These are phyloP conservation scores for Entomobrya proxima DNA, from an alignment of 2,888 invertebrate genomes.

Conservation along the genomic window DNA sequence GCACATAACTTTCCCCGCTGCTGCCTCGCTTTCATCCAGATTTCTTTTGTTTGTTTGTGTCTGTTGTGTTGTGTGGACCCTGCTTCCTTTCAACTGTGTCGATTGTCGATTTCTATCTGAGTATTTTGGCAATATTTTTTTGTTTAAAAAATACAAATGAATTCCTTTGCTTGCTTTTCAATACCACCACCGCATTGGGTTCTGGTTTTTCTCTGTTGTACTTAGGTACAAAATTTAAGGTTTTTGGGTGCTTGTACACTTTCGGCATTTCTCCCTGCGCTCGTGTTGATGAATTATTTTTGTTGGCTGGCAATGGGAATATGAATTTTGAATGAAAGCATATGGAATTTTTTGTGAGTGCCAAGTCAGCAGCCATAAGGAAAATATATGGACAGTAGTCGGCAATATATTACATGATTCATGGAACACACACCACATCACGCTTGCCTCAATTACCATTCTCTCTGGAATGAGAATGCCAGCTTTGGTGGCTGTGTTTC, in stretches of 20 bases:
- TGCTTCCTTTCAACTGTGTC: too few relatives aligned
- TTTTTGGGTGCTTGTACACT: not conserved
- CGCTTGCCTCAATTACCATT: slow-evolving; percentile 58
- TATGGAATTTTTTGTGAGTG: not conserved
- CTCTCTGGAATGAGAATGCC: slow-evolving; percentile 8
- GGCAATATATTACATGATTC: slow-evolving; percentile 48
- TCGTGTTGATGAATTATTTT: not conserved
- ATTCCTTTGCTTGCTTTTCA: too few relatives aligned
- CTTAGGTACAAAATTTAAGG: slow-evolving; percentile 5
- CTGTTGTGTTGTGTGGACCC: too few relatives aligned
- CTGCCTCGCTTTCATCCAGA: not conserved
- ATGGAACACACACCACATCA: slow-evolving; percentile 42
- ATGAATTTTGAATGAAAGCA: slow-evolving; percentile 63
- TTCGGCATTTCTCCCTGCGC: not conserved
- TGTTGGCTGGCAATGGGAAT: not conserved
- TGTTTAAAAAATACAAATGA: too few relatives aligned
- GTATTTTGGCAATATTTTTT: too few relatives aligned
- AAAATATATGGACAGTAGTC: slow-evolving; percentile 40
- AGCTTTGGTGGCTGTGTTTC: slow-evolving; percentile 8
- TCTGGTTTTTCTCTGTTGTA: too few relatives aligned
- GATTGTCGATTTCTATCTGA: too few relatives aligned
- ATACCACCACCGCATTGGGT: too few relatives aligned
- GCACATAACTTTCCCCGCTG: slow-evolving; percentile 1
- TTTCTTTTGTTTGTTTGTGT: not conserved
- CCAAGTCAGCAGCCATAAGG: not conserved